Evolutionary conservation across 2,888 invertebrate species (phyloP).

Genomic region (Erebia aethiops): DNA sequence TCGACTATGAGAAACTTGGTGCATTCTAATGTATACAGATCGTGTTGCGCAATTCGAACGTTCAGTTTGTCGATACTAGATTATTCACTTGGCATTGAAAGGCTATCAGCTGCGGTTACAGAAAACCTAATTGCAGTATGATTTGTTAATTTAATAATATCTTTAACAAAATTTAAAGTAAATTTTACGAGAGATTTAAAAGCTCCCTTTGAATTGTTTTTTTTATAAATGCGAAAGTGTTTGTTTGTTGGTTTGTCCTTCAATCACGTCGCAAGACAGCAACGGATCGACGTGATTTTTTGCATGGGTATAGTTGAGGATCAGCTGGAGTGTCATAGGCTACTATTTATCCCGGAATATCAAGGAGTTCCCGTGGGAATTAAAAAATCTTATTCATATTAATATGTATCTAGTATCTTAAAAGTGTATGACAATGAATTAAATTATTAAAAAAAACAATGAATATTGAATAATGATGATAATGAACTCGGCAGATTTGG

Average conservation of each 20-base stretch:
- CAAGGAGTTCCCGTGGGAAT: too few species aligned
- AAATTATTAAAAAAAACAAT: too few species aligned
- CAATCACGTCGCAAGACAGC: too few species aligned
- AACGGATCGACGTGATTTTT: too few species aligned
- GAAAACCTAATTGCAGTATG: neutral
- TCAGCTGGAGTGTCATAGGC: too few species aligned
- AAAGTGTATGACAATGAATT: too few species aligned
- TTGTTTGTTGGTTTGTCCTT: neutral
- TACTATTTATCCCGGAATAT: too few species aligned
- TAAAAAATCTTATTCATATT: too few species aligned
- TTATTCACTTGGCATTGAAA: slow-evolving; percentile 28
- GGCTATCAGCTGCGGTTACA: neutral
- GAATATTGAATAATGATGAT: neutral
- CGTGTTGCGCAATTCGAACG: slow-evolving; percentile 35
- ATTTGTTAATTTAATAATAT: neutral
- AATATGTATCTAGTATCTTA: too few species aligned
- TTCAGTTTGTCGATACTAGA: slow-evolving; percentile 27
- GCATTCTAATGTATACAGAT: slow-evolving; percentile 40
- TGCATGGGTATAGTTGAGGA: too few species aligned
- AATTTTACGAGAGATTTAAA: neutral
- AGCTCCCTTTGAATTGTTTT: neutral
- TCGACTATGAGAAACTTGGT: slow-evolving; percentile 43
- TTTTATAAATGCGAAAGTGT: neutral
- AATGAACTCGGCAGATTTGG: slow-evolving; percentile 44
- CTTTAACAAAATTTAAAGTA: neutral